A percentile compares a stretch with the other conserved stretches of the same genome.
Conservation (phyloP, 30 jellyfish, hydroid and myxozoan genomes). For the Cassiopea andromeda region DNA sequence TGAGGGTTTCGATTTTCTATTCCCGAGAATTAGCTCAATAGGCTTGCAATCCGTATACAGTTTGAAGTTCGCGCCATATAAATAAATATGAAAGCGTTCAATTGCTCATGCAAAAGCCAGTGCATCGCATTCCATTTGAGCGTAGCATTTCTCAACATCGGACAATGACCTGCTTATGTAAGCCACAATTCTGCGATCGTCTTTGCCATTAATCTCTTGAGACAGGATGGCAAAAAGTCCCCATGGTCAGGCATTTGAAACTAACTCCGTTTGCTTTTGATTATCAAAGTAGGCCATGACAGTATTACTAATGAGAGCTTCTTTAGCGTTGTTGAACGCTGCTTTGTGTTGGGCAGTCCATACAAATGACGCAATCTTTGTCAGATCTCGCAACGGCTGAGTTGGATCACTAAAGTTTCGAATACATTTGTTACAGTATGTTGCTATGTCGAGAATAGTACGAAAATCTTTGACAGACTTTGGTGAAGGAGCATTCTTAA, state of each 20-base stretch:
- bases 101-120: neutral
- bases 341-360: neutral
- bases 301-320: neutral
- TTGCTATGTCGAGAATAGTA: neutral
- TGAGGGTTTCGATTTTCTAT: neutral
- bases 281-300: neutral
- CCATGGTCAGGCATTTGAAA: neutral
- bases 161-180: neutral
- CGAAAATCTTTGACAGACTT: neutral
- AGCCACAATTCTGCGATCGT: neutral
- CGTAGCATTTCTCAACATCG: neutral
- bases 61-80: constrained; percentile 8
- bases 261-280: neutral
- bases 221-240: neutral
- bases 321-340: neutral
- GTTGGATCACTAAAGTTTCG: neutral
- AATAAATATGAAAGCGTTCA: neutral
- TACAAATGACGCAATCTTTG: neutral
- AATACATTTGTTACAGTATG: neutral
- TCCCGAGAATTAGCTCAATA: neutral
- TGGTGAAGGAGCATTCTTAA: neutral
- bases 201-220: neutral
- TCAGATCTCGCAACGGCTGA: neutral
- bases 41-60: constrained; percentile 43
- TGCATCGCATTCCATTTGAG: neutral